These are phyloP conservation scores for Heteropelma amictum DNA, from an alignment of 2,888 invertebrate genomes.

Conservation along the genomic window DNA sequence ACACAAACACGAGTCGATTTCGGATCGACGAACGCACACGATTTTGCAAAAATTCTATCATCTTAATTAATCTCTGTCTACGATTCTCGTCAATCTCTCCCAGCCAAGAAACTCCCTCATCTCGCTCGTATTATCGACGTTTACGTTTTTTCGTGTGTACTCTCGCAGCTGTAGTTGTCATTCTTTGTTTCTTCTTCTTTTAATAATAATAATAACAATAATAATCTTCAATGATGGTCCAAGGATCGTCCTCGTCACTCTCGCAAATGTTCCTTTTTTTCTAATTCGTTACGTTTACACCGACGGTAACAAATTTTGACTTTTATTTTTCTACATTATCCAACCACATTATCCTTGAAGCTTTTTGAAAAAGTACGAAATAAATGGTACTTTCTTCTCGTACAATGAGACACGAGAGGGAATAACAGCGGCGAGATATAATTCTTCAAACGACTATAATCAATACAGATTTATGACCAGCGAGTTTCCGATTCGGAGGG, in stretches of 20 bases:
- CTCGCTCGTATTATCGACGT: neutral
- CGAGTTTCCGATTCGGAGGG: no score
- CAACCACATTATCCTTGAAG: no score
- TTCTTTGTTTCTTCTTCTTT: conserved; percentile 7
- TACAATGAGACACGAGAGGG: no score
- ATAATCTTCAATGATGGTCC: conserved; percentile 34
- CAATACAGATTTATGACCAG: no score
- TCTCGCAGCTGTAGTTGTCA: conserved; percentile 7
- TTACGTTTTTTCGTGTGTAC: neutral
- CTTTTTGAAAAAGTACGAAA: no score
- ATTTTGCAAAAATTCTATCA: conserved; percentile 38
- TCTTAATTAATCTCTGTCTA: conserved; percentile 55
- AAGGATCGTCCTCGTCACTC: conserved; percentile 33
- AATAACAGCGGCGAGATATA: no score
- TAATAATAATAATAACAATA: no score
- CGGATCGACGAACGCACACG: conserved; percentile 47
- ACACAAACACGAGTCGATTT: conserved; percentile 34
- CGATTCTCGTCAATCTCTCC: conserved; percentile 44
- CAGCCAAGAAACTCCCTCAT: conserved; percentile 21
- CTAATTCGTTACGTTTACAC: neutral
- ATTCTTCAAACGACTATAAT: no score
- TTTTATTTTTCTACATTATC: neutral
- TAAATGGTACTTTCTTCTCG: no score
- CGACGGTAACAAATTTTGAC: neutral
- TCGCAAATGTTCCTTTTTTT: conserved; percentile 7